These are phyloP conservation scores for Procambarus virginalis DNA, from an alignment of 1,140 invertebrate genomes.

Conservation along the genomic window DNA sequence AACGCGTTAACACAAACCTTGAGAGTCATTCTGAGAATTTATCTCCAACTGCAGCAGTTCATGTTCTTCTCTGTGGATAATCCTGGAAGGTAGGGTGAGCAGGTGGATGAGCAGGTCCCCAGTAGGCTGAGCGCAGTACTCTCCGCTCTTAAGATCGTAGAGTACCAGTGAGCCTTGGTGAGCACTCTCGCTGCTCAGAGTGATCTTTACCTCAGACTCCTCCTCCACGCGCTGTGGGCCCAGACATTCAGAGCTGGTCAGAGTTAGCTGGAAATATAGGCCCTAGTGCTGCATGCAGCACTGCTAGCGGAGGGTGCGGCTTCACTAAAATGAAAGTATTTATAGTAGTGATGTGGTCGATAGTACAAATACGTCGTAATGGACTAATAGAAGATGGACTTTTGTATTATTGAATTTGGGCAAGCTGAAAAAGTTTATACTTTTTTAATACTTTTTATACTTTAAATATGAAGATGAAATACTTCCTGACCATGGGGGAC, in stretches of 20 bases:
- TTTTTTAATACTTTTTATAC: no score
- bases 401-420: no score
- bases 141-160: neutral
- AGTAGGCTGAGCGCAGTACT: neutral
- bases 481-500: no score
- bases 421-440: no score
- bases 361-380: no score
- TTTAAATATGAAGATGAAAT: no score
- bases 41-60: conserved; percentile 2
- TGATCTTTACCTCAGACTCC: conserved; percentile 20
- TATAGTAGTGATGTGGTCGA: no score
- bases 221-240: neutral
- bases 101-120: conserved; percentile 28
- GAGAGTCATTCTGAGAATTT: neutral
- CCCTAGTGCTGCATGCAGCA: no score
- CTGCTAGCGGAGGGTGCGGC: neutral
- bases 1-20: neutral
- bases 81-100: conserved; percentile 20
- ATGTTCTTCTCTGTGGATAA: conserved; percentile 1
- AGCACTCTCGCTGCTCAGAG: neutral
- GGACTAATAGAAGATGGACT: no score
- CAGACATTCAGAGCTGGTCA: no score
- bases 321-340: neutral
- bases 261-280: no score
- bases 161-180: neutral